Percentiles rank a stretch among this genome's conserved stretches.
Evolutionary conservation across 2,888 invertebrate species (phyloP).

Genomic region (Heteromurus nitidus): DNA sequence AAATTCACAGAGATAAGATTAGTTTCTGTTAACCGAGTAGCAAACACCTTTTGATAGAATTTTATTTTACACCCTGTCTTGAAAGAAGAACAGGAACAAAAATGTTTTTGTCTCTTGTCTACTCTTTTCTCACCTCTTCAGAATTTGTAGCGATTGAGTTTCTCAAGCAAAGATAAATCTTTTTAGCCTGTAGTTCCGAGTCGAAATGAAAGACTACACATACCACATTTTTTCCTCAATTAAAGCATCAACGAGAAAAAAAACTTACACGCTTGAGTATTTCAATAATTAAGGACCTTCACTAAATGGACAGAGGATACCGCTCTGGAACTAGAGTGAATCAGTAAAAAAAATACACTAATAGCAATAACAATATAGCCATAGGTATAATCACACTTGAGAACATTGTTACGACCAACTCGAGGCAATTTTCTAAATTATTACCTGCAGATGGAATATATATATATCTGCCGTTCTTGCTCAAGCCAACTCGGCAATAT

Average conservation of each 20-base stretch:
- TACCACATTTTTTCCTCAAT: not conserved
- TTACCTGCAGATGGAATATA: not conserved
- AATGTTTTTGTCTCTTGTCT: too few species aligned
- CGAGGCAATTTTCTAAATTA: slow-evolving; percentile 1
- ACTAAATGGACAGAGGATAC: not conserved
- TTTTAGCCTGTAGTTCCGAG: slow-evolving; percentile 17
- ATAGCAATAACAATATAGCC: slow-evolving; percentile 4
- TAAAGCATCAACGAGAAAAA: not conserved
- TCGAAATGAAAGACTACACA: not conserved
- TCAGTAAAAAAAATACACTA: slow-evolving; percentile 1
- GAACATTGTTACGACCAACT: not conserved
- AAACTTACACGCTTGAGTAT: not conserved
- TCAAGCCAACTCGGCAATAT: too few species aligned
- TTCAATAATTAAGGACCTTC: not conserved
- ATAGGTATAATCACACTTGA: not conserved
- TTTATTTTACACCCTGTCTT: too few species aligned
- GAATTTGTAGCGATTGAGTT: too few species aligned
- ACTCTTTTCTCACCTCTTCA: too few species aligned
- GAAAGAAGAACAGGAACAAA: not conserved
- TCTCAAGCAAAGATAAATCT: not conserved
- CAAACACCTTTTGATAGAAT: too few species aligned
- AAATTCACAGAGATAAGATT: not conserved
- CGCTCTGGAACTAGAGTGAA: not conserved
- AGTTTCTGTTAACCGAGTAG: too few species aligned
- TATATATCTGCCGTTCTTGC: not conserved